Conservation (phyloP, 2,113 vertebrate genomes). For the Tychaedon coryphoeus region DNA sequence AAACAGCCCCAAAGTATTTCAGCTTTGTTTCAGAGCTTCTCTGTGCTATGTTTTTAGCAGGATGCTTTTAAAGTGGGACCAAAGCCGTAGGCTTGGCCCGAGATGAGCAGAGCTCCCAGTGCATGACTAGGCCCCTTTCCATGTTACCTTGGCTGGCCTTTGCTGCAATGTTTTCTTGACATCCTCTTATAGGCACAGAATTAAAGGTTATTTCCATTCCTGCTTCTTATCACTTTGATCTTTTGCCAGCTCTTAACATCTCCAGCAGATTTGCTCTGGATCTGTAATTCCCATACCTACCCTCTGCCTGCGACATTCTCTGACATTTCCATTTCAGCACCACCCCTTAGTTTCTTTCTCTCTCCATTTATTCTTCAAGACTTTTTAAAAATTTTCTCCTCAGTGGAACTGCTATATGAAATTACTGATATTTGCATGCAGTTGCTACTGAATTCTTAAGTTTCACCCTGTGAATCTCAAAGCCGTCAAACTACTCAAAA, state of each 20-base stretch:
- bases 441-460: neutral
- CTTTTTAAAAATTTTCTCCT: neutral
- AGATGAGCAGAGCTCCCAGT: neutral
- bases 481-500: neutral
- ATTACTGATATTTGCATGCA: neutral
- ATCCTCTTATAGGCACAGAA: conserved; percentile 42
- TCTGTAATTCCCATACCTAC: conserved; percentile 54
- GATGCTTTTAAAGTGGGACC: neutral
- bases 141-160: conserved; percentile 67
- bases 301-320: conserved; percentile 35
- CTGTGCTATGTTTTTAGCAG: neutral
- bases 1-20: neutral
- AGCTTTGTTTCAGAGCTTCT: neutral
- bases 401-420: neutral
- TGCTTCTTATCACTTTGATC: conserved; percentile 58
- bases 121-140: conserved; percentile 38
- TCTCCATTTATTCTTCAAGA: neutral
- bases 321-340: conserved; percentile 40
- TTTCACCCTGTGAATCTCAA: neutral
- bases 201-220: conserved; percentile 64
- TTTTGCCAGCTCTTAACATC: conserved; percentile 54
- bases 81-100: neutral
- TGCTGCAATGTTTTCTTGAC: conserved; percentile 29
- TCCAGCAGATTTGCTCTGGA: conserved; percentile 61
- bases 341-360: neutral